Percentiles rank a stretch among this genome's conserved stretches.
Conservation (phyloP, 2,888 invertebrate genomes). For the Limnephilus lunatus region DNA sequence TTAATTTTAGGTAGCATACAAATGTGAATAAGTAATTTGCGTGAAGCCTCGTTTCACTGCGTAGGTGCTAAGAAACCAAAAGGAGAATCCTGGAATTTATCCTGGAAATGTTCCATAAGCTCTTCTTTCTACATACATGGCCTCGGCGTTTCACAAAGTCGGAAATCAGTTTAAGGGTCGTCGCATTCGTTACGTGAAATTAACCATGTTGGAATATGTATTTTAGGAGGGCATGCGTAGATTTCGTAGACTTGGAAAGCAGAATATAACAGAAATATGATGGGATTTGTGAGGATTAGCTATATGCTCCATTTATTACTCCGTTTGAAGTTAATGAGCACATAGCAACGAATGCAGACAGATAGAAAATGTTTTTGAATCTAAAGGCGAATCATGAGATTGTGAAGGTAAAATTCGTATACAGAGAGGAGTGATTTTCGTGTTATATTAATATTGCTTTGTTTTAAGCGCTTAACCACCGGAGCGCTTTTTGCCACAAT, state of each 20-base stretch:
- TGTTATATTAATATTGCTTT: too few relatives aligned
- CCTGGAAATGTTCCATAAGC: slow-evolving; percentile 9
- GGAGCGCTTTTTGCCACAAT: too few relatives aligned
- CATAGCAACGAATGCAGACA: neutral
- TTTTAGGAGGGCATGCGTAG: neutral
- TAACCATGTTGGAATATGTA: slow-evolving; percentile 17
- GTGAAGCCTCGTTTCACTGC: slow-evolving; percentile 2
- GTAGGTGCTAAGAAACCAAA: slow-evolving; percentile 27
- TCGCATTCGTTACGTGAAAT: slow-evolving; percentile 16
- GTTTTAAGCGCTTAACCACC: too few relatives aligned
- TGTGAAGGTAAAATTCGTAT: too few relatives aligned
- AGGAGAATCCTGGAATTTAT: neutral
- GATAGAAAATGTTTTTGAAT: neutral
- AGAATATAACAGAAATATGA: neutral
- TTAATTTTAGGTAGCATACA: neutral
- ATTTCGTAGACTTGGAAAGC: neutral
- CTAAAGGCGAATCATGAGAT: too few relatives aligned
- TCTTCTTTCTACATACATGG: neutral
- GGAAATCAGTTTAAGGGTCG: slow-evolving; percentile 29
- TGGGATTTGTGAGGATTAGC: neutral
- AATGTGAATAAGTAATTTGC: slow-evolving; percentile 37
- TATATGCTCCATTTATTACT: neutral
- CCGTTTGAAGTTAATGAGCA: neutral
- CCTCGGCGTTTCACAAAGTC: neutral
- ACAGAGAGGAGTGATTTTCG: too few relatives aligned